phyloP scores from a whole-genome alignment of 2,797 vertebrate genomes.

The Hoplostethus mediterraneus region DNA sequence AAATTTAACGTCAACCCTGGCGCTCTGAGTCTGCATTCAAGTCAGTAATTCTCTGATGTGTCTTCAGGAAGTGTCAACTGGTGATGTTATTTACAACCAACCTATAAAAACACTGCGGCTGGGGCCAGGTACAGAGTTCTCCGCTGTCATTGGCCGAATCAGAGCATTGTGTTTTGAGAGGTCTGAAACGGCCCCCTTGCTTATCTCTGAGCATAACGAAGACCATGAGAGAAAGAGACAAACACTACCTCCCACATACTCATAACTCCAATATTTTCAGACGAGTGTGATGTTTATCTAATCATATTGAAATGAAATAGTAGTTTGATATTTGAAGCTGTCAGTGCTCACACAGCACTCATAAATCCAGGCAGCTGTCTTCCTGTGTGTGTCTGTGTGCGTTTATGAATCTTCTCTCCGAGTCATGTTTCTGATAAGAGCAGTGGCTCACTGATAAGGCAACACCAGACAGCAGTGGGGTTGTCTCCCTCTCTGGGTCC shows the following conservation, averaged over 20 bases:
- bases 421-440: slow-evolving; percentile 41
- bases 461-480: slow-evolving; percentile 4
- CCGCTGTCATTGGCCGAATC: slow-evolving; percentile 24
- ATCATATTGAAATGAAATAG: slow-evolving; percentile 57
- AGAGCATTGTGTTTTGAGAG: slow-evolving; percentile 26
- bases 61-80: slow-evolving; percentile 47
- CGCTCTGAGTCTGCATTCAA: slow-evolving; percentile 18
- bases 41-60: slow-evolving; percentile 23
- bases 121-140: slow-evolving; percentile 22
- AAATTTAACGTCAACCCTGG: slow-evolving; percentile 9
- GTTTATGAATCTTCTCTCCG: slow-evolving; percentile 33
- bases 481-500: slow-evolving; percentile 13
- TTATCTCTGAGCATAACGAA: slow-evolving; percentile 30
- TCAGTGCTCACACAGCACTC: slow-evolving; percentile 25
- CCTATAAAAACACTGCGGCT: slow-evolving; percentile 23
- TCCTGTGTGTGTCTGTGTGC: slow-evolving; percentile 19
- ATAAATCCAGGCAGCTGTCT: slow-evolving; percentile 49
- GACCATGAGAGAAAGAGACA: slow-evolving; percentile 22
- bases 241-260: slow-evolving; percentile 4
- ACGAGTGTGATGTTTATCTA: slow-evolving; percentile 45
- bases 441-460: slow-evolving; percentile 25
- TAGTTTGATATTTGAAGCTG: slow-evolving; percentile 57
- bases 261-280: slow-evolving; percentile 27
- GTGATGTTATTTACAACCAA: slow-evolving; percentile 42
- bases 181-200: slow-evolving; percentile 8